Evolutionary conservation across 2,113 vertebrate species (phyloP).

Genomic region (Sinocyclocheilus maitianheensis): DNA sequence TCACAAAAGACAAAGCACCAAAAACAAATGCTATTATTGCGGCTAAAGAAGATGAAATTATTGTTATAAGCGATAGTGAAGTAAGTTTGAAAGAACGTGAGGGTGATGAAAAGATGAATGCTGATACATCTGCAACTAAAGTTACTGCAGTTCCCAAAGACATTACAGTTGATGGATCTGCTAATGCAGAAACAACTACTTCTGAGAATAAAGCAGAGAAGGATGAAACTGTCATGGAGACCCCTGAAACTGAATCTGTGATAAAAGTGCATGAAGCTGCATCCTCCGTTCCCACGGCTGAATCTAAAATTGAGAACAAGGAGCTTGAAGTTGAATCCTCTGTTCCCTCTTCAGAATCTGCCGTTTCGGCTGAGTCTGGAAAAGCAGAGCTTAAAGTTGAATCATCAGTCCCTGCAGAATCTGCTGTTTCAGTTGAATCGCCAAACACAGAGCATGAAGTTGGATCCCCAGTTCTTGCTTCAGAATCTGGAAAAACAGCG

Average conservation of each 20-base stretch:
- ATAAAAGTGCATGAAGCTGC: neutral
- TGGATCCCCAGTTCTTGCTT: neutral
- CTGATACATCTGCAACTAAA: neutral
- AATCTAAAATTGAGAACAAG: neutral
- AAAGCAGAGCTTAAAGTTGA: neutral
- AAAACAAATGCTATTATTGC: neutral
- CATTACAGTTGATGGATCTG: neutral
- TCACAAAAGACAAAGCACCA: neutral
- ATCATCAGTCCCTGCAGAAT: neutral
- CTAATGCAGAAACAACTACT: conserved; percentile 4
- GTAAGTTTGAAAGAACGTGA: neutral
- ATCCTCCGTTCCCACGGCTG: neutral
- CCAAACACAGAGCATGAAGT: neutral
- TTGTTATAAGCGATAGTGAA: neutral
- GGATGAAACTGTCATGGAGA: neutral
- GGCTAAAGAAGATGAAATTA: neutral
- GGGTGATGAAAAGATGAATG: neutral
- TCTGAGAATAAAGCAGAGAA: neutral
- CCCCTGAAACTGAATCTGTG: neutral
- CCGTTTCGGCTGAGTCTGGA: neutral
- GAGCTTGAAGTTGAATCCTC: neutral
- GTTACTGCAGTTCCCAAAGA: neutral
- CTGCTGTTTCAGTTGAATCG: neutral
- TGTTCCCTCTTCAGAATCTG: neutral
- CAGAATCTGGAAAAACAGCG: neutral